Conservation (phyloP, 2,888 invertebrate genomes). For the Rhingia campestris region DNA sequence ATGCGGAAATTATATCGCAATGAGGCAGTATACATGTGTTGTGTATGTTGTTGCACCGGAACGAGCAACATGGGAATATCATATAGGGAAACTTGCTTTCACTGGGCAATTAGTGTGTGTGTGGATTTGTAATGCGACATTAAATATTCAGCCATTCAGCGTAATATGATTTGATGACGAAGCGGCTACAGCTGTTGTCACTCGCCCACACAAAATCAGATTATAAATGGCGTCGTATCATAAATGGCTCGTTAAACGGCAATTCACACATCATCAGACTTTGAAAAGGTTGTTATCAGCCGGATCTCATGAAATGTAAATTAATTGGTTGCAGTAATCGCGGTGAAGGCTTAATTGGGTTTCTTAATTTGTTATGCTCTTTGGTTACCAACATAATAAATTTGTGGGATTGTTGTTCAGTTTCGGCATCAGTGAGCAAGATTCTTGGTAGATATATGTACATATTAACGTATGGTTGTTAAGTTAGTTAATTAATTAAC, state of each 20-base stretch:
- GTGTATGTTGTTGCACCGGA: background rate
- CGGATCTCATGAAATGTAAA: conserved; percentile 15
- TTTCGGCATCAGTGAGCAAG: too few relatives aligned
- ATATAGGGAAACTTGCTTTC: conserved; percentile 1
- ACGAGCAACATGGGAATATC: background rate
- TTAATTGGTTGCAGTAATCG: conserved; percentile 9
- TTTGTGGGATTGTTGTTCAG: too few relatives aligned
- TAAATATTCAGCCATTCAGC: conserved; percentile 40
- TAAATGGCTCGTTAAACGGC: conserved; percentile 27
- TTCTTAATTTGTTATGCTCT: background rate
- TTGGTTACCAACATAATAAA: background rate
- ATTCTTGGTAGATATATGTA: too few relatives aligned
- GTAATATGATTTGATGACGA: conserved; percentile 18
- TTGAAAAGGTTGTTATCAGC: background rate
- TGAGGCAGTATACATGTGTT: conserved; percentile 8
- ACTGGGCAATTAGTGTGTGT: conserved; percentile 22
- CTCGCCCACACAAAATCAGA: conserved; percentile 8
- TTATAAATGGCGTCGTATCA: conserved; percentile 5
- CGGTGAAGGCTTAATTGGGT: background rate
- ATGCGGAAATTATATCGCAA: conserved; percentile 42
- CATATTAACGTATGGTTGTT: too few relatives aligned
- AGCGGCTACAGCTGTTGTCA: conserved; percentile 7
- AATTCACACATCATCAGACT: conserved; percentile 30
- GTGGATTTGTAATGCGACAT: conserved; percentile 22
- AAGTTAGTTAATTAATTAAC: too few relatives aligned